A percentile compares a stretch with the other conserved stretches of the same genome.
Evolutionary conservation across 2,113 vertebrate species (phyloP).

Genomic region (Struthidea cinerea): DNA sequence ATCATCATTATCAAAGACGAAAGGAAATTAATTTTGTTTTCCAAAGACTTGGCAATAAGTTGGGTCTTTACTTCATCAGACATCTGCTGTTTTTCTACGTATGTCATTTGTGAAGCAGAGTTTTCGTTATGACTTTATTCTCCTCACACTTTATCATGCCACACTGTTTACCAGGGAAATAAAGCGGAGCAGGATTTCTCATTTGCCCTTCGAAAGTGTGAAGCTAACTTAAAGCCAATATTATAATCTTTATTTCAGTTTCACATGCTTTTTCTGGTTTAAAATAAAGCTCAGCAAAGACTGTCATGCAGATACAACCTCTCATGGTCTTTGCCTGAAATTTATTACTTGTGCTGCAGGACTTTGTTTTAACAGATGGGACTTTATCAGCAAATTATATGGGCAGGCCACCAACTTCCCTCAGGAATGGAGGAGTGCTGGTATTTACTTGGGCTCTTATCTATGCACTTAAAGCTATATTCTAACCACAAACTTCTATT

Average conservation of each 20-base stretch:
- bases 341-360: conserved; percentile 65
- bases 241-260: conserved; percentile 69
- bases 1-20: conserved; percentile 82
- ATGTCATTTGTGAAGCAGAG: conserved; percentile 74
- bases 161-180: conserved; percentile 61
- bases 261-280: conserved; percentile 66
- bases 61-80: conserved; percentile 76
- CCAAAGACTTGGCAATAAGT: conserved; percentile 77
- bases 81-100: conserved; percentile 82
- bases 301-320: conserved; percentile 73
- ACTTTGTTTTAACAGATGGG: conserved; percentile 84
- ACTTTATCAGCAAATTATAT: conserved; percentile 79
- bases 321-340: conserved; percentile 70
- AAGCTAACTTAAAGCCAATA: conserved; percentile 63
- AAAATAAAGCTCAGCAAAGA: conserved; percentile 60
- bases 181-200: conserved; percentile 48
- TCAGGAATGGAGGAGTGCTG: conserved; percentile 67
- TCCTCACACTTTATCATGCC: conserved; percentile 71
- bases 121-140: conserved; percentile 77
- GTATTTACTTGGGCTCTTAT: conserved; percentile 76
- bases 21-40: conserved; percentile 86
- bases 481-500: conserved; percentile 70
- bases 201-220: conserved; percentile 57
- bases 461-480: conserved; percentile 66
- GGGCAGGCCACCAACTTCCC: conserved; percentile 76